Conservation (phyloP, 2,888 invertebrate species). For the Teinopalpus imperialis region DNA sequence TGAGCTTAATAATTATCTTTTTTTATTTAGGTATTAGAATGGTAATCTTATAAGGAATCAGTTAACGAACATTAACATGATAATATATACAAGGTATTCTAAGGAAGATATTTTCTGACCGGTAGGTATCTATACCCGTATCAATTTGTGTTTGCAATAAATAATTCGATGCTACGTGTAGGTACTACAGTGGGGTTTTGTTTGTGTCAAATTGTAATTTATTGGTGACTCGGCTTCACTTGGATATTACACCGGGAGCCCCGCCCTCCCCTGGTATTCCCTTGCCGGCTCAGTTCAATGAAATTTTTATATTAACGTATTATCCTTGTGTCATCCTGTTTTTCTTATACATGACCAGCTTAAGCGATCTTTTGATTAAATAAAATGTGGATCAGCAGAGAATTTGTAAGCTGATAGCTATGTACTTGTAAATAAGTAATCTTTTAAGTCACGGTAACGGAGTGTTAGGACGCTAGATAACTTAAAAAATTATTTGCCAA, state of each 20-base stretch:
- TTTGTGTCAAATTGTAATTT: constrained; percentile 80
- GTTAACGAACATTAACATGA: no score
- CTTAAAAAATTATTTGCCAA: no score
- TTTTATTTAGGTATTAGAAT: no score
- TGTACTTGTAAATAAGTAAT: no score
- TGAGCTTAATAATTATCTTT: no score
- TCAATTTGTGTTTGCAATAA: constrained; percentile 58
- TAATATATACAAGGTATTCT: no score
- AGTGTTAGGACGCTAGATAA: no score
- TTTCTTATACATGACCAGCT: constrained; percentile 73
- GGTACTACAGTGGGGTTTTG: constrained; percentile 67
- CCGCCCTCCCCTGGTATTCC: constrained; percentile 40
- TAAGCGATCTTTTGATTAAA: constrained; percentile 81
- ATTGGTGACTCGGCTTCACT: constrained; percentile 73
- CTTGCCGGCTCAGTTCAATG: constrained; percentile 54
- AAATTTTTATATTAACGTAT: constrained; percentile 76
- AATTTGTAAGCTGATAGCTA: constrained; percentile 80
- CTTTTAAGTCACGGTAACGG: no score
- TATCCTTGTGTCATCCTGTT: constrained; percentile 72
- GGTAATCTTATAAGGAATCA: no score
- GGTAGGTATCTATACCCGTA: constrained; percentile 28
- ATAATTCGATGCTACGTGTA: constrained; percentile 66
- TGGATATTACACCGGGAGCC: constrained; percentile 69
- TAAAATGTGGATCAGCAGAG: constrained; percentile 77
- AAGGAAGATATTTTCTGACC: constrained; percentile 9